Evolutionary conservation across 1,140 invertebrate genomes (phyloP).

Genomic region (Lordiphosa stackelbergi): DNA sequence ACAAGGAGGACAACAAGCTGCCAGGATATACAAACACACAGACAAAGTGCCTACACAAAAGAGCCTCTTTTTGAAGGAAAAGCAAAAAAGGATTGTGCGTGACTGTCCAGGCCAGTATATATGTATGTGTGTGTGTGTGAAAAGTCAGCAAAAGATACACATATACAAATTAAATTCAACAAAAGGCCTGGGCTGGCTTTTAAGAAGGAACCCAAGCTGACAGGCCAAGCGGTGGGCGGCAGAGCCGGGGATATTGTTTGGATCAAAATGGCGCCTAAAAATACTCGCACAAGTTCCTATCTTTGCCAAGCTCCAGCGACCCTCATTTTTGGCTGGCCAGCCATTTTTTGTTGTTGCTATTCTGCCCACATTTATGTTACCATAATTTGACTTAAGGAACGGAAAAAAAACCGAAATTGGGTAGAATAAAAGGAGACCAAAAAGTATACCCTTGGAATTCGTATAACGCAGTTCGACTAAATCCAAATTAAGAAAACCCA

Average conservation of each 20-base stretch:
- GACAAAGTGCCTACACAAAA: constrained; percentile 63
- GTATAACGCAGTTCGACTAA: too few species aligned
- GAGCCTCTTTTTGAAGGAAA: constrained; percentile 52
- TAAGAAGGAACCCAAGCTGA: constrained; percentile 27
- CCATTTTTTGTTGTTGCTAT: constrained; percentile 39
- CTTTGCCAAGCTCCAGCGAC: constrained; percentile 45
- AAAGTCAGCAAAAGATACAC: constrained; percentile 73
- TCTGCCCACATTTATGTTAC: constrained; percentile 70
- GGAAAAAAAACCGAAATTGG: constrained; percentile 38
- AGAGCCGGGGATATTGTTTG: constrained; percentile 28
- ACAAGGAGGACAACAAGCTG: constrained; percentile 64
- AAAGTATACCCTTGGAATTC: too few species aligned
- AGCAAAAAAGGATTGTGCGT: constrained; percentile 64
- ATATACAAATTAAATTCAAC: constrained; percentile 64
- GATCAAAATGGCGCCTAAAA: constrained; percentile 66
- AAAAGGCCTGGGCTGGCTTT: constrained; percentile 49
- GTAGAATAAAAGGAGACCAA: constrained; percentile 8
- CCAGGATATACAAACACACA: constrained; percentile 23
- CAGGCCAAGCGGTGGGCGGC: neutral
- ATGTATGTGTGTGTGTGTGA: constrained; percentile 43
- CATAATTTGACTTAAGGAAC: constrained; percentile 68
- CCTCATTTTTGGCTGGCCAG: constrained; percentile 67
- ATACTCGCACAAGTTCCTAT: constrained; percentile 65
- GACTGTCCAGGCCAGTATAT: constrained; percentile 35
- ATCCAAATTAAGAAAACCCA: too few species aligned